A percentile compares a stretch with the other conserved stretches of the same genome.
These are phyloP conservation scores for Drosophila insularis DNA, from an alignment of 1,140 invertebrate species.

Conservation along the genomic window DNA sequence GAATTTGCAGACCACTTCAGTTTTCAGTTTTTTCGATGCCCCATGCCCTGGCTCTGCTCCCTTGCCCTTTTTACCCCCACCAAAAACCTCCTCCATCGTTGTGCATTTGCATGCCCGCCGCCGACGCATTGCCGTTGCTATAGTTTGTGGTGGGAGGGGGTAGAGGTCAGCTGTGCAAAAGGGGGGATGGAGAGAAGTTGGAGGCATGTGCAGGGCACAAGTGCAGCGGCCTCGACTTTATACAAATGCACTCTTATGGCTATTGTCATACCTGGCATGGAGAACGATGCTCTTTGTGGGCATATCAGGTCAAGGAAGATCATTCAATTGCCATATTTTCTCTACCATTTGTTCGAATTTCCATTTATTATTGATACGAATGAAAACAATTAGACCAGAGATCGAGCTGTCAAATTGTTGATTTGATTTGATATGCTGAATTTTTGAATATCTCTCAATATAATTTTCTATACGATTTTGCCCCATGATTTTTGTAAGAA, in stretches of 20 bases:
- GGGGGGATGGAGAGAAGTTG: conserved; percentile 2
- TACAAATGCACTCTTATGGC: conserved; percentile 65
- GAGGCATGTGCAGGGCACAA: conserved; percentile 52
- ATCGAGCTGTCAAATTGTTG: no score
- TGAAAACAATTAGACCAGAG: no score
- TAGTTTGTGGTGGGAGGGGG: neutral
- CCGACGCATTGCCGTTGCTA: conserved; percentile 50
- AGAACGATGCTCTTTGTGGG: neutral
- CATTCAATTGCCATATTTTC: neutral
- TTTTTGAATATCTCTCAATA: no score
- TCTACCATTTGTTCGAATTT: no score
- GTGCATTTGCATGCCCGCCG: conserved; percentile 67
- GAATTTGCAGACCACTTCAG: conserved; percentile 79
- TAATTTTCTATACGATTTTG: no score
- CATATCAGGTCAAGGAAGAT: neutral
- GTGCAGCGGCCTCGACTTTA: conserved; percentile 74
- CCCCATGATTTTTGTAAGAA: neutral
- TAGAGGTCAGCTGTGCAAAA: conserved; percentile 10
- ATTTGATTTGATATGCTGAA: no score
- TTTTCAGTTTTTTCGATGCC: conserved; percentile 26
- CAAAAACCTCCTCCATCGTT: conserved; percentile 30
- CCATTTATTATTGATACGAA: no score
- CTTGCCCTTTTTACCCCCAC: neutral
- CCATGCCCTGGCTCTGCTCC: neutral
- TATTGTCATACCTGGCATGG: conserved; percentile 38